A percentile compares a stretch with the other conserved stretches of the same genome.
These are phyloP conservation scores for Ctenomys sociabilis DNA, from an alignment of 2,113 vertebrate species.

Conservation along the genomic window DNA sequence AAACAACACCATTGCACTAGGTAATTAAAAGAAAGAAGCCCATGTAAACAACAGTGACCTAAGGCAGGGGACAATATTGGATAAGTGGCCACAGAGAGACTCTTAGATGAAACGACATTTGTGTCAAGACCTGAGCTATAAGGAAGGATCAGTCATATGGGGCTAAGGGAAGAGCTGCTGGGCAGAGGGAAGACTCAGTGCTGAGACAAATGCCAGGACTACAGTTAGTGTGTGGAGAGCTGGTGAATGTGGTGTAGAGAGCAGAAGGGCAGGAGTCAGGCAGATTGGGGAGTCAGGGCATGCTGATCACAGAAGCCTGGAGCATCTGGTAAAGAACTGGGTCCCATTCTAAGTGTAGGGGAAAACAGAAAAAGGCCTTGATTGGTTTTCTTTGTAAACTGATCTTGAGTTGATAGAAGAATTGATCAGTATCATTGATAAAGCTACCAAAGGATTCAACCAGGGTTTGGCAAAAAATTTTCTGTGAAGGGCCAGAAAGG, in stretches of 20 bases:
- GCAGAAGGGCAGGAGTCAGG: not conserved
- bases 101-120: not conserved
- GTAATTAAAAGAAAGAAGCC: not conserved
- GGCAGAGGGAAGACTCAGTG: not conserved
- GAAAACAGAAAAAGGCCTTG: not conserved
- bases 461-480: not conserved
- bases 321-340: not conserved
- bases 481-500: not conserved
- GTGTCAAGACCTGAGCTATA: not conserved
- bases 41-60: not conserved
- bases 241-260: not conserved
- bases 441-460: not conserved
- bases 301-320: fast-evolving
- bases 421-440: not conserved
- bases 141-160: not conserved
- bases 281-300: too few species aligned
- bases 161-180: not conserved
- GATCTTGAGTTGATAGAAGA: not conserved
- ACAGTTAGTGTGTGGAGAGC: not conserved
- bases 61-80: not conserved
- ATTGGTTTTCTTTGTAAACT: not conserved
- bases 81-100: not conserved
- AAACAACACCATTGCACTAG: not conserved
- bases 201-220: not conserved
- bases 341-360: not conserved